phyloP scores from a whole-genome alignment of 2,797 vertebrate genomes.

The Pseudochirops cupreus region DNA sequence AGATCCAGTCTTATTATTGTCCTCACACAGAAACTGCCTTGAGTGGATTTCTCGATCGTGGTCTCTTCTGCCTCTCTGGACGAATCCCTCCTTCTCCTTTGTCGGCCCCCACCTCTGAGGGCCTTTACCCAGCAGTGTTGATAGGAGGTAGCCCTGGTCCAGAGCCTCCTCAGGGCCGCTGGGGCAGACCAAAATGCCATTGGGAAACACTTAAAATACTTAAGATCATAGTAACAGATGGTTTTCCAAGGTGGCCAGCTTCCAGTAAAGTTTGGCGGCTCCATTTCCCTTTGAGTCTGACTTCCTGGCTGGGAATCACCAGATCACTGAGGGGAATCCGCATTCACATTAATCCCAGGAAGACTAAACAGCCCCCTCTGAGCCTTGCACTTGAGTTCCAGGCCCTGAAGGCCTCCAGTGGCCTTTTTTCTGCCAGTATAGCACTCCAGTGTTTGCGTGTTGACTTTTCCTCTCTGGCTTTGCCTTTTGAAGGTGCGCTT shows the following conservation, averaged over 20 bases:
- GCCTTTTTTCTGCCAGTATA: constrained; percentile 3
- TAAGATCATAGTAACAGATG: not conserved
- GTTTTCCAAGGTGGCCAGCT: not conserved
- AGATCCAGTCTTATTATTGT: constrained; percentile 30
- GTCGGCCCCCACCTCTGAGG: not conserved
- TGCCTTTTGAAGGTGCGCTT: constrained; percentile 40
- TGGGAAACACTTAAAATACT: not conserved
- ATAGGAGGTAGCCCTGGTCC: not conserved
- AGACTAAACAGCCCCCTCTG: not conserved
- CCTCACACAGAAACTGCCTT: not conserved
- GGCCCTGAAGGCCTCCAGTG: not conserved
- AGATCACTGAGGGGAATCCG: not conserved
- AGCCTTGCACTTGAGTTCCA: not conserved
- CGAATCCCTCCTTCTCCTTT: not conserved
- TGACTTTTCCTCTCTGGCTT: constrained; percentile 9
- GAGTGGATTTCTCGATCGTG: not conserved
- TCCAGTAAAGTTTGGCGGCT: not conserved
- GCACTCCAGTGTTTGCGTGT: constrained; percentile 5
- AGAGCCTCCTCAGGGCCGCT: not conserved
- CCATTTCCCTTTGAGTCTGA: not conserved
- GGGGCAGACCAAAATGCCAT: not conserved
- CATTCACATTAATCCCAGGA: not conserved
- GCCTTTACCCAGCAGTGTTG: not conserved
- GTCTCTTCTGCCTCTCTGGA: not conserved
- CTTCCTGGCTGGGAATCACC: not conserved